Conservation (phyloP, 2,797 vertebrate species). For the Mormyrops boulengeri region DNA sequence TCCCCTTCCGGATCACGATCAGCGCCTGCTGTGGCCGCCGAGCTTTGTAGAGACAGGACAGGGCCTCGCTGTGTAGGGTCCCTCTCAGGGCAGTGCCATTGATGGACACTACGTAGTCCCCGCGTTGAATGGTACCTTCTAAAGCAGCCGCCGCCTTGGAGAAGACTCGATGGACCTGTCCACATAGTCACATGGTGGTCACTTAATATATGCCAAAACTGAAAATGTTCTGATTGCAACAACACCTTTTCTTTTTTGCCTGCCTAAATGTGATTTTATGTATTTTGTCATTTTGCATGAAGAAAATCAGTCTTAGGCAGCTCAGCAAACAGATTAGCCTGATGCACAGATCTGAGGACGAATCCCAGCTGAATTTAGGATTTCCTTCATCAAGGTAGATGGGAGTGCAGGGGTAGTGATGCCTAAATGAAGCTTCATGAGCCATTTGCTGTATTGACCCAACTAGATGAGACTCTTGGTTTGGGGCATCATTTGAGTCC, state of each 20-base stretch:
- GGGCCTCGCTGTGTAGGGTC: slow-evolving; percentile 71
- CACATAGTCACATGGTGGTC: neutral
- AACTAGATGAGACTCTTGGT: neutral
- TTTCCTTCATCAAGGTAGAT: neutral
- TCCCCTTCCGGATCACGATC: slow-evolving; percentile 70
- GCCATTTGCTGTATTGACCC: neutral
- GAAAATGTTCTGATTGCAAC: neutral
- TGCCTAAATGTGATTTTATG: neutral
- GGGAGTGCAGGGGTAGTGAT: neutral
- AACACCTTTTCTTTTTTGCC: neutral
- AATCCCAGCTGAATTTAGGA: neutral
- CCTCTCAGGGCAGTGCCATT: slow-evolving; percentile 70
- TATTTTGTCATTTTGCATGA: neutral
- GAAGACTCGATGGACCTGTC: slow-evolving; percentile 87
- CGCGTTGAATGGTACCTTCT: slow-evolving; percentile 76
- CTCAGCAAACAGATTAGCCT: neutral
- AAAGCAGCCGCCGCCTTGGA: slow-evolving; percentile 73
- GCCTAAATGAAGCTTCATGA: neutral
- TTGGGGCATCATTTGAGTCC: neutral
- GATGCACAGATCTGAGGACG: neutral
- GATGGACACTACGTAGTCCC: slow-evolving; percentile 77
- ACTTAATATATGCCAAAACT: neutral
- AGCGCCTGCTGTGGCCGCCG: slow-evolving; percentile 65
- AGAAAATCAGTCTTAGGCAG: neutral
- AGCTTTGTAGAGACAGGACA: slow-evolving; percentile 79